Base-by-base conservation (phyloP, 2,888 invertebrate species). In the Polyploca ridens region DNA sequence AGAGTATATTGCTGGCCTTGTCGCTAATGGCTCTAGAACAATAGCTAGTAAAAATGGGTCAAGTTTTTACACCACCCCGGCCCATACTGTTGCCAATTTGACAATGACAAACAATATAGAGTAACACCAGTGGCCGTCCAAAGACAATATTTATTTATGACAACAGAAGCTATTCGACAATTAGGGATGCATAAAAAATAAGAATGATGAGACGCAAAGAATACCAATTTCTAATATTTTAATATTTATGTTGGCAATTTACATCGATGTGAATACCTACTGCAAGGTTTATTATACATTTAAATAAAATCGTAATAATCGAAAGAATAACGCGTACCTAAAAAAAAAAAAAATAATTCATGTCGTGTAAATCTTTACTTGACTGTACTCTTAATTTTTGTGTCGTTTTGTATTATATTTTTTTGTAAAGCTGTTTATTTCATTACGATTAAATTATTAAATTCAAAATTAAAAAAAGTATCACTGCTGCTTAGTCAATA, bases 41-140 rank as follows among this genome's bases (percentile, higher is more conserved):
- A 86, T 78, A 62, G 67, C 67, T 27, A 27, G 61, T 66, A 69
- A 78, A 86, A 87, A 89, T 86, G 84, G 87, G 82, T 81, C 85
- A 85, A 77, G 79, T 87, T 88, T 86, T 87, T 87, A 77, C 69
- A 68, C 63, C 38, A 72, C 70, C 68, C 69, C 62, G 67, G 69
- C 66, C 67, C 19, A 67, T 62, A 66, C 67, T 70, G 78, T 88
- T 86, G 88, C 87, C 78, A 89, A 89, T 82, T 75, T 71, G 64
- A 88, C 86, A 87, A 86, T 80, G 81, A 73, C 69, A 79, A 81
- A 90, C 89, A 90, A 90, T 84, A 73, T 69, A 71, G 81, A 73
- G 88, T 91, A 93, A 93, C 86, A 93, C 93, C 90, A 86, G 93
- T 93, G 91, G 93, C 91, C 74, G 76, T 79, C 69, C 70, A 79